Percentiles rank a stretch among this genome's conserved stretches.
Conservation (phyloP, 2,888 invertebrate species). For the Acleris emargana region DNA sequence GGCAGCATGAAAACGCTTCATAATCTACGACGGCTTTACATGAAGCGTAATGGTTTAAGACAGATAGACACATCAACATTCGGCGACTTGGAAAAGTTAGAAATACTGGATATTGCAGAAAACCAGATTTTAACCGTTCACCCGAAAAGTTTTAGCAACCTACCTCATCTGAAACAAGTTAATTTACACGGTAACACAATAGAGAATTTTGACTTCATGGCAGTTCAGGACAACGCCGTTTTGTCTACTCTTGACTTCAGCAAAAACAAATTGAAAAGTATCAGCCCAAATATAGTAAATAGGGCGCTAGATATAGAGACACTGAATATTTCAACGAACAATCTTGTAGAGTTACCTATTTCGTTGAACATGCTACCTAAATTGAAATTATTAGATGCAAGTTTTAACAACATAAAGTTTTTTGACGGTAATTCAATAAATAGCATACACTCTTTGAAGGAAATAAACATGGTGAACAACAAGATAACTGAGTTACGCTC, state of each 20-base stretch:
- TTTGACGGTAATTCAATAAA: conserved; percentile 88
- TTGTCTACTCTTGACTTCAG: conserved; percentile 89
- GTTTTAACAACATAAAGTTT: conserved; percentile 89
- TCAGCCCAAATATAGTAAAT: conserved; percentile 86
- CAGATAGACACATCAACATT: conserved; percentile 88
- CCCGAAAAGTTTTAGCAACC: conserved; percentile 85
- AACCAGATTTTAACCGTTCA: conserved; percentile 88
- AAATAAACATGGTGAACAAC: conserved; percentile 90
- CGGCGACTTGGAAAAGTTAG: conserved; percentile 87
- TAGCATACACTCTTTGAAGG: conserved; percentile 87
- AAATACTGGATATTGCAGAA: conserved; percentile 89
- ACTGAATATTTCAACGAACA: conserved; percentile 91
- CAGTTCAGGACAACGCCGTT: conserved; percentile 86
- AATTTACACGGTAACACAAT: conserved; percentile 91
- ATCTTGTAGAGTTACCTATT: conserved; percentile 87
- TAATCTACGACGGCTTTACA: conserved; percentile 86
- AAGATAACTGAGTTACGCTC: conserved; percentile 87
- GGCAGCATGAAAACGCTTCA: conserved; percentile 86
- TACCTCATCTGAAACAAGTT: conserved; percentile 86
- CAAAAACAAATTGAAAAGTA: conserved; percentile 88
- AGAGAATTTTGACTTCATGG: conserved; percentile 86
- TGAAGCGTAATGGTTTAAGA: conserved; percentile 89
- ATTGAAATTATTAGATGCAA: conserved; percentile 89
- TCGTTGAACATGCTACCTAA: conserved; percentile 87
- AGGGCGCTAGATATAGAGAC: conserved; percentile 87